These are phyloP conservation scores for Callocephalon fimbriatum DNA, from an alignment of 2,113 vertebrate species.

Conservation along the genomic window DNA sequence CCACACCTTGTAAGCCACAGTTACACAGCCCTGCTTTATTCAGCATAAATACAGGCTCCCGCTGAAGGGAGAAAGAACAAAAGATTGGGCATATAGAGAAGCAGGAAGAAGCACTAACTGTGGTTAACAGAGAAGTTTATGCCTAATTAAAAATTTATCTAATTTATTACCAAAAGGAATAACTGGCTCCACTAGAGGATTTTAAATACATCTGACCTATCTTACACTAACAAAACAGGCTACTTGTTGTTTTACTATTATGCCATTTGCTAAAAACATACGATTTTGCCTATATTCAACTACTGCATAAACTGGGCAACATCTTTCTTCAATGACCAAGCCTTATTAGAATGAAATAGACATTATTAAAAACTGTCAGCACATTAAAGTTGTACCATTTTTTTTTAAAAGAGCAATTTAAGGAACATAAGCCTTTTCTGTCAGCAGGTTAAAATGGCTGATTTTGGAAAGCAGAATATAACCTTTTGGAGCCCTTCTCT, in stretches of 20 bases:
- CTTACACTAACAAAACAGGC: neutral
- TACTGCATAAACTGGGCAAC: neutral
- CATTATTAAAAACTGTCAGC: neutral
- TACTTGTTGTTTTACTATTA: neutral
- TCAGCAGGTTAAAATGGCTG: neutral
- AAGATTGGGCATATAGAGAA: neutral
- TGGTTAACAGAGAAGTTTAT: neutral
- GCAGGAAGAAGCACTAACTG: neutral
- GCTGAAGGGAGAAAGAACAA: neutral
- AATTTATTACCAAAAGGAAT: neutral
- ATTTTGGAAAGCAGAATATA: neutral
- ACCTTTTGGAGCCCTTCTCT: neutral
- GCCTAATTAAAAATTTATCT: neutral
- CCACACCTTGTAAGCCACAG: neutral
- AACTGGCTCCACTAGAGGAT: neutral
- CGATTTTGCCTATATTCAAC: neutral
- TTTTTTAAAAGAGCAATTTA: neutral
- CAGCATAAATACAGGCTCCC: neutral
- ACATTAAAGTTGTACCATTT: neutral
- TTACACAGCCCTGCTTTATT: neutral
- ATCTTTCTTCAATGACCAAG: neutral
- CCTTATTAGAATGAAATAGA: neutral
- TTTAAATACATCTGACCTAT: neutral
- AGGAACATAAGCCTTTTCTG: neutral
- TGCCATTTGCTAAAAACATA: neutral